Base-by-base conservation (phyloP, 1,140 invertebrate genomes). In the Archivesica marissinica region DNA sequence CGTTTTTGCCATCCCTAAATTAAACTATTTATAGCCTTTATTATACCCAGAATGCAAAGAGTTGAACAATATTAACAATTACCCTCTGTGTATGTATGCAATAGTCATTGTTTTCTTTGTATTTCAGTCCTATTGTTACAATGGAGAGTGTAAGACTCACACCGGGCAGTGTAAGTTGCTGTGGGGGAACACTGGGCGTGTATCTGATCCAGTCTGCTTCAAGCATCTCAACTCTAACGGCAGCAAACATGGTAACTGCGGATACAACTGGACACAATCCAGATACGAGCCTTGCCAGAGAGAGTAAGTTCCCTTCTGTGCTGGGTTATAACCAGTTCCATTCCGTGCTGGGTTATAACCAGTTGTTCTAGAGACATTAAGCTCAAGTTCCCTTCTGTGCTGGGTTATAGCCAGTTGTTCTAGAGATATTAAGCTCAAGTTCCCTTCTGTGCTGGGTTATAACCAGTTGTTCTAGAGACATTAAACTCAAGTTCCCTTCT, bases 161-260 rank as follows among this genome's bases (percentile, higher is more conserved):
- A 96, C 96, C 20, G 97, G 98, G 93, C 99, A 99, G 93, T 99
- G 99, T 93, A 96, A 96, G 88, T 94, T 98, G 23, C 95, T 99
- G 17, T 99, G 99, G 99, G 99, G 99, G 28, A 96, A 96, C 0
- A 98, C 97, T 0, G 99, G 98, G 0, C 96, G 96, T 85, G 97
- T 96, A 39, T 98, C 98, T 0, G 96, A 97, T 87, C 94, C 96
- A 4, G 95, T 96, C 38, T 99, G 99, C 93, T 99, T 99, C 93
- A 94, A 90, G 68, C 87, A 96, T 17, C 96, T 97, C 94, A 99
- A 99, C 92, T 95, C 94, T 0, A 96, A 97, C 88, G 98, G 98
- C 0, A 96, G 95, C 44, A 95, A 96, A 38, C 96, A 96, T 91
- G 99, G 98, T n/a, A 99, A 99, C 94, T 99, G 99, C 94, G 99